Base-by-base conservation (phyloP, 2,797 vertebrate species). In the Chloroceryle inda region DNA sequence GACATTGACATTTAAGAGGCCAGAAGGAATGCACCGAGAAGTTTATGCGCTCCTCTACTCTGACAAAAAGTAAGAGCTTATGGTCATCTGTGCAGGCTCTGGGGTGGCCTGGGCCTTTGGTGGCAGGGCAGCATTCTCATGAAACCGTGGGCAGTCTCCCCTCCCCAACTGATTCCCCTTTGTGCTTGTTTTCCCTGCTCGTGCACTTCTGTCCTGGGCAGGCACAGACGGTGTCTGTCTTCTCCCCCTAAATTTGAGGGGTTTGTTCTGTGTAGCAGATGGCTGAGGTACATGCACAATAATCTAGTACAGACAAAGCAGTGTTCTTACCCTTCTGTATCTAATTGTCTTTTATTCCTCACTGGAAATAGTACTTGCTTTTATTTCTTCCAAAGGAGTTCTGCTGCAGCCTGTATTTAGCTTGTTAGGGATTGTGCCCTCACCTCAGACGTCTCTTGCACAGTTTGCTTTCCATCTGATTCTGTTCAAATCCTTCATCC, bases 41-140 rank as follows among this genome's bases (percentile, higher is more conserved):
- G 99, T 99, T 96, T 99, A 99, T 75, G 99, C 99, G 6, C 98
- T 99, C 79, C 99, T 99, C 23, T 99, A 99, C 96, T 99, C 99
- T 55, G 98, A 98, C 96, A 98, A 98, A 96, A 98, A 98, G 98
- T 98, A 98, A 98, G 98, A 35, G 24, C 40, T 23, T 72, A 5
- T 37, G 44, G 33, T 38, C 71, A 13, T 27, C 37, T 68, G 10
- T 42, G n/a, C 52, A 35, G 11, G 6, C 13, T 79, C 40, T 59
- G 73, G 79, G 31, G 8, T 68, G 37, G 58, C 18, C 35, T 83
- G 53, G 52, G 17, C 42, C 63, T 81, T 45, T 79, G 66, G 42
- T 78, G 56, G 5, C 38, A 68, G 56, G 82, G 67, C 63, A 91
- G 42, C 40, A 50, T 79, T n/a, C 52, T 47, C 23, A 9, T 87